Evolutionary conservation across 2,888 invertebrate genomes (phyloP).

Genomic region (Ochropleura plecta): DNA sequence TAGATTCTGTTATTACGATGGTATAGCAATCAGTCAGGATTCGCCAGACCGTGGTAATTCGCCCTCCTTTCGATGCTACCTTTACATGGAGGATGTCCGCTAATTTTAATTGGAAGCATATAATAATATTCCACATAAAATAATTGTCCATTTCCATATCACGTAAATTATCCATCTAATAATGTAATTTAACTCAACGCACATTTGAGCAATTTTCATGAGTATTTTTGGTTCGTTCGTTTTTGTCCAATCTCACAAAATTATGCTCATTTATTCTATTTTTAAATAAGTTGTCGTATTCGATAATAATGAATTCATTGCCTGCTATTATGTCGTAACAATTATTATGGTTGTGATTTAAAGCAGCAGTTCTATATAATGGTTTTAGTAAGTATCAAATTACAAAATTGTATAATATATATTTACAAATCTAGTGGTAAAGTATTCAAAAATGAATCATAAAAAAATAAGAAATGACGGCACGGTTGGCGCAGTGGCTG

Average conservation of each 20-base stretch:
- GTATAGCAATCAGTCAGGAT: constrained; percentile 40
- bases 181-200: constrained; percentile 10
- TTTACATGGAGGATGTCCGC: constrained; percentile 62
- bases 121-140: constrained; percentile 43
- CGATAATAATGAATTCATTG: constrained; percentile 15
- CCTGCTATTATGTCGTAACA: constrained; percentile 1
- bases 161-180: constrained; percentile 19
- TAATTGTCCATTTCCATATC: constrained; percentile 55
- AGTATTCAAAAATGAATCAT: too few species aligned
- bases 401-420: too few species aligned
- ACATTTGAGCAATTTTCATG: constrained; percentile 27
- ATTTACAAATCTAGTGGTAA: too few species aligned
- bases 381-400: too few species aligned
- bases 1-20: constrained; percentile 45
- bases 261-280: constrained; percentile 33
- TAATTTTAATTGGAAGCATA: constrained; percentile 54
- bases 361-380: too few species aligned
- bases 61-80: constrained; percentile 56
- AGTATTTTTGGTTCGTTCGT: background rate
- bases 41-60: constrained; percentile 57
- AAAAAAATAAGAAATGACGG: too few species aligned
- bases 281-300: constrained; percentile 1
- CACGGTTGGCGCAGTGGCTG: too few species aligned
- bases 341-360: background rate
- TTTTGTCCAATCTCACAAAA: constrained; percentile 29